Evolutionary conservation across 1,140 invertebrate genomes (phyloP).

Genomic region (Andricus grossulariae): DNA sequence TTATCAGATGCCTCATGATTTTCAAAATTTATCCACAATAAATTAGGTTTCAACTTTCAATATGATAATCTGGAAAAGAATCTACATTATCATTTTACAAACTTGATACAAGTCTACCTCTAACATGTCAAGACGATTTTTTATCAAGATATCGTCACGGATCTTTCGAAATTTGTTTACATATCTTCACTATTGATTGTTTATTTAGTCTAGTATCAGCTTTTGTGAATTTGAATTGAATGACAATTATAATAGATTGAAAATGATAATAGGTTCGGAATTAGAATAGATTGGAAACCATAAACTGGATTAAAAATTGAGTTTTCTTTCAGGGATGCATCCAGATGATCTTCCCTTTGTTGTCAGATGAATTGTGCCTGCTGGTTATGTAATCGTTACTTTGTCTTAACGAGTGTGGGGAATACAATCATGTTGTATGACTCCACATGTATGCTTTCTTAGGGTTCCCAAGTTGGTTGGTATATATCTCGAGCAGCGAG

Average conservation of each 20-base stretch:
- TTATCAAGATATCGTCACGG: neutral
- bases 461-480: constrained; percentile 49
- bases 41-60: no score
- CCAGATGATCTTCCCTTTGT: neutral
- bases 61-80: no score
- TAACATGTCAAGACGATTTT: neutral
- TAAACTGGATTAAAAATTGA: neutral
- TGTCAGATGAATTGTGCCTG: neutral
- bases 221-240: no score
- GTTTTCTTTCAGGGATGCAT: neutral
- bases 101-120: no score
- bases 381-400: neutral
- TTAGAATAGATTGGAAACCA: no score
- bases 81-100: no score
- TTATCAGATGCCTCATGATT: no score
- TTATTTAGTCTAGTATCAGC: no score
- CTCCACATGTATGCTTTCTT: constrained; percentile 43
- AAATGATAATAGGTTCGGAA: no score
- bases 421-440: neutral
- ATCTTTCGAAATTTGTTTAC: constrained; percentile 7
- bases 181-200: neutral
- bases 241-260: no score
- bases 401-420: constrained; percentile 17
- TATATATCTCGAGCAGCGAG: constrained; percentile 56
- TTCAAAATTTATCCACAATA: no score